Conservation (phyloP, 2,797 vertebrate genomes). For the Gorsachius magnificus region DNA sequence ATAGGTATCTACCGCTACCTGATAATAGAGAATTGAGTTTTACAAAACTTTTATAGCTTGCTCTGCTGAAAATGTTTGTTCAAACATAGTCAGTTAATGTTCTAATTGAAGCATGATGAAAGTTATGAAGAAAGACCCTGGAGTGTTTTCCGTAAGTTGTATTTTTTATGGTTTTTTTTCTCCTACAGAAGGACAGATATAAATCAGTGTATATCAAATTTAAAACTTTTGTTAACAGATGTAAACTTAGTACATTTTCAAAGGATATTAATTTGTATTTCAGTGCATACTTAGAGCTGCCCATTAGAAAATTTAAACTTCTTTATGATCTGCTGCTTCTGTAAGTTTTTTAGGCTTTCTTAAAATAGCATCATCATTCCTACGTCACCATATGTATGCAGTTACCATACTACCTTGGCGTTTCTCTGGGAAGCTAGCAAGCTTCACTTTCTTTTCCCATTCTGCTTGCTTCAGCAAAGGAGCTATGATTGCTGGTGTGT, state of each 20-base stretch:
- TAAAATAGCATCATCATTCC: background rate
- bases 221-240: background rate
- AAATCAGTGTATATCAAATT: background rate
- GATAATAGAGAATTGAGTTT: background rate
- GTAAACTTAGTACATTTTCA: background rate
- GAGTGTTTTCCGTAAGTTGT: background rate
- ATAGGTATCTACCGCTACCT: background rate
- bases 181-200: background rate
- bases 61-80: background rate
- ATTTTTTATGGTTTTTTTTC: background rate
- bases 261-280: background rate
- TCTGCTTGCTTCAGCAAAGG: constrained; percentile 12
- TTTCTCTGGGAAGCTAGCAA: background rate
- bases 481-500: background rate
- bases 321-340: background rate
- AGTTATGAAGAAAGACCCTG: background rate
- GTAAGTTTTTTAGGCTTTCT: background rate
- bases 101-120: background rate
- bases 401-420: background rate
- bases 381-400: background rate
- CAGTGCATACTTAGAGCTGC: background rate
- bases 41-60: background rate
- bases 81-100: background rate
- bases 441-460: background rate
- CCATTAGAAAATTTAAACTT: background rate